phyloP scores from a whole-genome alignment of 2,888 invertebrate species.

The Germaria angustata region DNA sequence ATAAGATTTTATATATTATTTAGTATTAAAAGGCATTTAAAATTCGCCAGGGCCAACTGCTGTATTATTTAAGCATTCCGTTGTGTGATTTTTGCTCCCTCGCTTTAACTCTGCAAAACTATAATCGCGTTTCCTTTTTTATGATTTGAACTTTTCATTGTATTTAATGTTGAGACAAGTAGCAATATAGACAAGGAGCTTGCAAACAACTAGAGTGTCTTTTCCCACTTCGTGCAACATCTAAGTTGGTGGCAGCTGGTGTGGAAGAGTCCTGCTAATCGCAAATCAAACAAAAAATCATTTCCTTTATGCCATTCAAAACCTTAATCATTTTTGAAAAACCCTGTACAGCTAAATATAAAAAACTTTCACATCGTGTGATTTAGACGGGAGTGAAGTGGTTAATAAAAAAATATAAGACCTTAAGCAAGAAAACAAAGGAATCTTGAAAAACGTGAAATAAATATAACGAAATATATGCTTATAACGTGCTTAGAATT shows the following conservation, averaged over 20 bases:
- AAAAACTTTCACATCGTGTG: not conserved
- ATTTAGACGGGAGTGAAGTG: conserved; percentile 4
- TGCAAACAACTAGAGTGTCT: not conserved
- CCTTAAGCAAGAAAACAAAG: not conserved
- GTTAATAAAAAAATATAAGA: not conserved
- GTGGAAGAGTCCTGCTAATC: no score
- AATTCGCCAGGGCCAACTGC: not conserved
- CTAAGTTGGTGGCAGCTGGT: no score
- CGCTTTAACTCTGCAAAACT: conserved; percentile 54
- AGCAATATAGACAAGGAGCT: not conserved
- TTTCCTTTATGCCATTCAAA: no score
- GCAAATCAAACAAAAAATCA: no score
- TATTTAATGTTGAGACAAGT: conserved; percentile 25
- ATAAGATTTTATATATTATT: no score
- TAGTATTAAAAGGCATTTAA: not conserved
- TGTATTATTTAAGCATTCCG: not conserved
- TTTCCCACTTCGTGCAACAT: no score
- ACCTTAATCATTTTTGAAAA: not conserved
- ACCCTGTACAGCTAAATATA: not conserved
- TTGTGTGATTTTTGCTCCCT: not conserved
- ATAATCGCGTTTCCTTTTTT: conserved; percentile 63
- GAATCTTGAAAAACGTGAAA: conserved; percentile 2
- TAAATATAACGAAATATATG: conserved; percentile 55
- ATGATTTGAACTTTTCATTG: conserved; percentile 65
- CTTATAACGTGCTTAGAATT: conserved; percentile 64